Evolutionary conservation across 1,140 invertebrate species (phyloP), one percentile per base, ranked within the genome.

Genomic region (Phymorhynchus buccinoides): DNA sequence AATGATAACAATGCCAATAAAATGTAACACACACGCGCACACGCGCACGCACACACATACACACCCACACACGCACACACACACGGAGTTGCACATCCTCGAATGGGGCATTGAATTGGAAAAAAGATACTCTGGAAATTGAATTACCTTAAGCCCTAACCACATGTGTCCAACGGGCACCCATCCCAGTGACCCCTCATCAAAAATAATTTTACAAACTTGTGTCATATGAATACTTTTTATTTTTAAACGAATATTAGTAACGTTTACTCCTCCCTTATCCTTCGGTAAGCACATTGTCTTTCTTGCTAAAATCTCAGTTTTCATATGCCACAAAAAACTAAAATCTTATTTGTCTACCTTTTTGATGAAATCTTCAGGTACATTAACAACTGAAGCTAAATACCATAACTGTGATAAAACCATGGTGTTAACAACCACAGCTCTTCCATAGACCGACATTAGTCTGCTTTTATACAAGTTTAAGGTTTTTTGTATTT

Each of bases 361-460:
- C n/a, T n/a, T 16, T 66, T 66, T 14, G 27, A 66, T 30, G 27
- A n/a, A 66, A 27, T 66, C 18, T 30, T 30, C 22, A 66, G 62
- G 62, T 7, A 30, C 22, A 30, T 22, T 16, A 42, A 78, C 48
- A 37, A 87, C 84, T 30, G 77, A 73, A 78, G 83, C 85, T 52
- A 80, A 41, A 87, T 88, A 90, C 81, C 85, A 87, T 7, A 90
- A 41, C 71, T 90, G 87, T 9, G 78, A 83, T 81, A 86, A 86
- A 18, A 84, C 86, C 27, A 87, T 86, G 4, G 77, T 39, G 73
- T 89, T 89, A 32, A 87, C 9, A 71, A 89, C 62, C 0, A 84
- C 62, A 68, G 82, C 83, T 85, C 88, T 88, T 56, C 85, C 85
- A 71, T 84, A 84, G 78, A 88, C 85, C 22, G 87, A 87, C 56